These are phyloP conservation scores for Chrysodeixis includens DNA, from an alignment of 2,888 invertebrate genomes.

Conservation along the genomic window DNA sequence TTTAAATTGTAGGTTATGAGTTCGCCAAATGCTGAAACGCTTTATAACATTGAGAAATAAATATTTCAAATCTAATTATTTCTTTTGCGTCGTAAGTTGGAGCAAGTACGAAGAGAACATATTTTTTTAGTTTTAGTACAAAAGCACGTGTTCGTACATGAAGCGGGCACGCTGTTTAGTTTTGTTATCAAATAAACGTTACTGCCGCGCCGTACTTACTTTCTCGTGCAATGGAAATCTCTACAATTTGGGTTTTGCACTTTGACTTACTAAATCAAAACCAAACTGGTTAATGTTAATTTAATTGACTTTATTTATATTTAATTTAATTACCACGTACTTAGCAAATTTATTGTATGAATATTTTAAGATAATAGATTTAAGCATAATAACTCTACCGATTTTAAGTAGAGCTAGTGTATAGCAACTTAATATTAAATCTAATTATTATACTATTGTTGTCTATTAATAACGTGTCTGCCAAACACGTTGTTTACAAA, in stretches of 20 bases:
- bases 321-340: background rate
- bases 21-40: constrained; percentile 11
- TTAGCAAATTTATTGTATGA: too few species aligned
- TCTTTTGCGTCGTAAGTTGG: constrained; percentile 22
- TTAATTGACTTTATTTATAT: background rate
- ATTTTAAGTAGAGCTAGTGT: background rate
- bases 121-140: constrained; percentile 47
- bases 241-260: constrained; percentile 10
- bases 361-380: background rate
- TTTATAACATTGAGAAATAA: constrained; percentile 13
- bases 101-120: constrained; percentile 35
- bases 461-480: constrained; percentile 22
- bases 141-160: constrained; percentile 54
- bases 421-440: background rate
- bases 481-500: constrained; percentile 42
- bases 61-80: constrained; percentile 22
- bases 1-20: constrained; percentile 8
- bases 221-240: constrained; percentile 29
- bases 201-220: constrained; percentile 37
- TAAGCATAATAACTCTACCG: too few species aligned
- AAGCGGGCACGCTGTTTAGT: constrained; percentile 46
- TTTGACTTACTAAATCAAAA: background rate
- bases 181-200: constrained; percentile 57
- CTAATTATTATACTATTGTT: constrained; percentile 4
- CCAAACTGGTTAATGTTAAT: background rate